Evolutionary conservation across 2,113 vertebrate species (phyloP), one percentile per base, ranked within the genome.

Genomic region (Labeo rohita): DNA sequence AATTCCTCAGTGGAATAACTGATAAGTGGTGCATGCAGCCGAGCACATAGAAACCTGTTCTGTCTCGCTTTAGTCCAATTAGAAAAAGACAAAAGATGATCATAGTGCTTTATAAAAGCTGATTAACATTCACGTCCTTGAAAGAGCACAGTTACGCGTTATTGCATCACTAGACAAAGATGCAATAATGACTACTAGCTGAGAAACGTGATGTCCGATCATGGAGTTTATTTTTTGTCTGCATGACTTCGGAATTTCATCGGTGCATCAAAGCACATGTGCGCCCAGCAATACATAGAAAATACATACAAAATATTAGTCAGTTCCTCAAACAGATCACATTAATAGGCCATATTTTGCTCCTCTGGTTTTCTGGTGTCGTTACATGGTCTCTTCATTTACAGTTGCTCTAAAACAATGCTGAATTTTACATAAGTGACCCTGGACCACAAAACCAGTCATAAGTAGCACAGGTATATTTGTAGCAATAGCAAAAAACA

Each of bases 121-220:
- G 72, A 50, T 75, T 75, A 75, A 75, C 72, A 75, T 75, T 7
- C 72, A 8, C 11, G 72, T 50, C 45, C 72, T 49, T 28, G 45
- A 75, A 49, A 23, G 45, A 75, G 72, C 72, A 75, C 11, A 28
- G 45, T 75, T 75, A 23, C 72, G 4, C 12, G 0, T 75, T 23
- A 75, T 75, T 75, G 72, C 72, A 75, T 75, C 72, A 75, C 72
- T 75, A 50, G 45, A 28, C 72, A 75, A 75, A 50, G 45, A 47
- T 6, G 3, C 72, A 50, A 50, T 50, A 28, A 23, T 75, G 72
- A 75, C 72, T 49, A 13, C 45, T 50, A 8, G n/a, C 10, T 50
- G 12, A 75, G 72, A 75, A 49, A 28, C 6, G 6, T 70, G 2
- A 18, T 8, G 66, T 16, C 12, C 28, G 5, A 65, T 28, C 61